Evolutionary conservation across 2,888 invertebrate genomes (phyloP), one percentile per base, ranked within the genome.

Genomic region (Abscondita cerata): DNA sequence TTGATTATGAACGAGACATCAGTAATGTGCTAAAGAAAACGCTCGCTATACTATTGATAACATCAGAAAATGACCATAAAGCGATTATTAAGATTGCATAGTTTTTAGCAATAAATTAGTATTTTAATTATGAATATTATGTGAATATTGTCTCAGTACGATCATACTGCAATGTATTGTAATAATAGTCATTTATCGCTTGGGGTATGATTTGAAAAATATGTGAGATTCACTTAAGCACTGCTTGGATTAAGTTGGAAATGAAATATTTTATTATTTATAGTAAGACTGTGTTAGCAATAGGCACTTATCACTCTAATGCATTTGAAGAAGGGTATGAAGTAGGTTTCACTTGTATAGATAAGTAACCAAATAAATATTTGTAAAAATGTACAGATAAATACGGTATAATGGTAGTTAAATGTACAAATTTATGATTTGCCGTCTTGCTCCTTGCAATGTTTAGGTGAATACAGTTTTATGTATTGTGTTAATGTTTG

Each of bases 281-380:
- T 52, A 9, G 11, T 52, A 48, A 56, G 55, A 56, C 55, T 56
- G 55, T 44, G 25, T 58, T 59, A 59, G 59, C 52, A 59, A 59
- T 59, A 53, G 16, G 18, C 40, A 19, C 12, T 9, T 4, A 15
- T 8, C 50, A 50, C 53, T 53, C 40, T 33, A 25, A 53, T 16
- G 16, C 41, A 36, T 33, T 44, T 25, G n/a, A 25, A 44, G 40
- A 31, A 16, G 50, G 5, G 6, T 46, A 46, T n/a, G 13, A 46
- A 48, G 9, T 31, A 31, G 31, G 31, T 3, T 41, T 41, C 41
- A 16, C 13, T 41, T 41, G 16, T 15, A 41, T 41, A 41, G 41
- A 41, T 41, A 31, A 31, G 31, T n/a, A n/a, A 31, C 4, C 31
- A 31, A 31, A 31, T 31, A 31, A 4, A 16, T 41, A 41, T 41